Percentiles rank a stretch among this genome's conserved stretches.
Conservation (phyloP, 1,140 invertebrate species). For the Eriocheir sinensis region DNA sequence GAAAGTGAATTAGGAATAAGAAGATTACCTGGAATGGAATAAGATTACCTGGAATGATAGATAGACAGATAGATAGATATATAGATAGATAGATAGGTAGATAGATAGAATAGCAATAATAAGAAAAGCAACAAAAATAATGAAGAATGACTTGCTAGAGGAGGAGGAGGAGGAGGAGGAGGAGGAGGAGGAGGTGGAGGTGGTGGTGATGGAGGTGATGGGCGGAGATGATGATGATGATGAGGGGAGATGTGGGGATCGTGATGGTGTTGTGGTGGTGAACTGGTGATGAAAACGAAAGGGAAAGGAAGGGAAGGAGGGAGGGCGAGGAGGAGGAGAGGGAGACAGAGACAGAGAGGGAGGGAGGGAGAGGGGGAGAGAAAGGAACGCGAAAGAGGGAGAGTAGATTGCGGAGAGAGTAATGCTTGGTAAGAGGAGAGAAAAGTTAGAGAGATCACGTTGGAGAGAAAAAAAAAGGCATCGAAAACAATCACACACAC, state of each 20-base stretch:
- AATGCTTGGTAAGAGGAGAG: background rate
- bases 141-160: background rate
- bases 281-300: background rate
- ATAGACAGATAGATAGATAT: background rate
- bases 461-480: too few relatives aligned
- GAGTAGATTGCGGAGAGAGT: background rate
- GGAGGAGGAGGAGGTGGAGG: background rate
- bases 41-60: too few relatives aligned
- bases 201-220: background rate
- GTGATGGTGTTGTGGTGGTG: background rate
- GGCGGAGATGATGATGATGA: background rate
- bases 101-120: too few relatives aligned
- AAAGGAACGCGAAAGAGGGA: constrained; percentile 20
- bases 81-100: background rate
- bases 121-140: background rate
- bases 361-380: background rate
- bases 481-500: too few relatives aligned
- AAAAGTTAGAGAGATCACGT: too few relatives aligned
- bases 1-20: background rate
- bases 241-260: background rate
- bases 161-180: background rate
- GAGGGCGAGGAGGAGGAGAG: background rate
- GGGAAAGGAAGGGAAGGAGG: background rate
- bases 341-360: background rate
- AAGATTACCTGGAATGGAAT: too few relatives aligned